Base-by-base conservation (phyloP, 2,113 vertebrate species). In the Silurus meridionalis region DNA sequence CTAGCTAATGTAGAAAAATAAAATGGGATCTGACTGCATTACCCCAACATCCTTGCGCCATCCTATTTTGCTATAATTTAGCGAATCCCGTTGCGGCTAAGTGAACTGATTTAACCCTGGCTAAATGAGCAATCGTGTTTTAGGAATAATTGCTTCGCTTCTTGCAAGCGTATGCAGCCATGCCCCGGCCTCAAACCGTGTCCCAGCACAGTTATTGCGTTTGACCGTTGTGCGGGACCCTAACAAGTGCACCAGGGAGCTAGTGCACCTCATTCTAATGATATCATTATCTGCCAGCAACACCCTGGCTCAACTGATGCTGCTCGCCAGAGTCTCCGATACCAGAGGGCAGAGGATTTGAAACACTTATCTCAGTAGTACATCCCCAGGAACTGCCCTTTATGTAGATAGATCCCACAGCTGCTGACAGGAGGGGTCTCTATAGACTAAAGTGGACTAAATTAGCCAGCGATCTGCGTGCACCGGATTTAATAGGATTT, bases 281-380 rank as follows among this genome's bases (percentile, higher is more conserved):
- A 75, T 23, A 50, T 52, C 72, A 25, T 77, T 77, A 55, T 77
- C 23, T 77, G 21, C 23, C 10, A 8, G 2, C 50, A 77, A 77
- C 74, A 55, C 52, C 50, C 52, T 55, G 11, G 52, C 10, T 66
- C 52, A 81, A 83, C 63, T 82, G 87, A 82, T 81, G 86, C 78
- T 50, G 60, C 80, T 60, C 67, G 8, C 23, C 8, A n/a, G 52
- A 13, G 11, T 55, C 6, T 7, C 14, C 0, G 23, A 78, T 15
- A 53, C 52, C 74, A 57, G 2, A 15, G 74, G n/a, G 74, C 52
- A n/a, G 13, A 6, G 52, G 13, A 28, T 55, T n/a, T 17, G 25
- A 19, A 58, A n/a, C 52, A 25, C 7, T 28, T 28, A 15, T 58
- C 75, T 19, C 53, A 5, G 7, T 3, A 37, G 25, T 19, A 37